Evolutionary conservation across 2,888 invertebrate genomes (phyloP), one percentile per base, ranked within the genome.

Genomic region (Sminthurinus aureus): DNA sequence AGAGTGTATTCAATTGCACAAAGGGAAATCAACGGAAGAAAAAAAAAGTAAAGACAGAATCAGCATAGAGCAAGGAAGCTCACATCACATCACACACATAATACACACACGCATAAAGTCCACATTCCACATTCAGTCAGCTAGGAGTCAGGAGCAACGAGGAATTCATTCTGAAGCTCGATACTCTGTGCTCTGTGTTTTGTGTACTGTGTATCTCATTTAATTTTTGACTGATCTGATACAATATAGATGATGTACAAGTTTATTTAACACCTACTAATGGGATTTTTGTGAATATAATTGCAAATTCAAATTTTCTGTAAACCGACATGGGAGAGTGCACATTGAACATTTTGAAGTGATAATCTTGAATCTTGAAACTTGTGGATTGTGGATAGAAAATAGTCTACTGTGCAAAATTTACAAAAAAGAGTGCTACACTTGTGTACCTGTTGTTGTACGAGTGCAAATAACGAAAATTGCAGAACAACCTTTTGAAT

Each of bases 321-420:
- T 38, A 11, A 71, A 12, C 4, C 1, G 71, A 71, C 71, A 71
- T 71, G 71, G 71, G 71, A 71, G 71, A 71, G 71, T 71, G 24
- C 2, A 13, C 71, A 18, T 67, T 67, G 24, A 26, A 13, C 71
- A 18, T 67, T 67, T 67, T n/a, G 3, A n/a, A 67, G 64, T 18
- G 64, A 18, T n/a, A 64, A 64, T 64, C 38, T n/a, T n/a, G n/a
- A n/a, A n/a, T n/a, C n/a, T n/a, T n/a, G n/a, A n/a, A n/a, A n/a
- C n/a, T n/a, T n/a, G n/a, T n/a, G n/a, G n/a, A n/a, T n/a, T n/a
- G n/a, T n/a, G n/a, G n/a, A n/a, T n/a, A n/a, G n/a, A n/a, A n/a
- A n/a, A n/a, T n/a, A n/a, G n/a, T n/a, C n/a, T n/a, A n/a, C n/a
- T 38, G 38, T 38, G 38, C 38, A 38, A 38, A 38, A 4, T 38